Percentiles rank a stretch among this genome's conserved stretches.
Evolutionary conservation across 2,888 invertebrate species (phyloP).

Genomic region (Ophion costatus): DNA sequence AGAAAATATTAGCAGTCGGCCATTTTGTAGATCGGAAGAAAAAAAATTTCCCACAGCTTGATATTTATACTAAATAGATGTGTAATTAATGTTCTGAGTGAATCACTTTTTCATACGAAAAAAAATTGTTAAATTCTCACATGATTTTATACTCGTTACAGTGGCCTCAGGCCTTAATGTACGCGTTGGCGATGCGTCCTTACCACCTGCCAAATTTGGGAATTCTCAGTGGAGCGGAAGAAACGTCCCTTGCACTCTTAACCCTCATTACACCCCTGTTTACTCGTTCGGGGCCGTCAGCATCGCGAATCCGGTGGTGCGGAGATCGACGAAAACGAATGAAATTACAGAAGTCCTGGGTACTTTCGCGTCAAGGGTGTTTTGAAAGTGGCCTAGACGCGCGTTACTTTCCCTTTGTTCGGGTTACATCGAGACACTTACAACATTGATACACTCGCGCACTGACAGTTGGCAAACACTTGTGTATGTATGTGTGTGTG

Average conservation of each 20-base stretch:
- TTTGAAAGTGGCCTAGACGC: constrained; percentile 23
- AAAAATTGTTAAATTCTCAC: too few relatives aligned
- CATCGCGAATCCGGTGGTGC: background rate
- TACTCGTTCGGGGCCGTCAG: background rate
- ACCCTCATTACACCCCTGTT: background rate
- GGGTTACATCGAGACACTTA: background rate
- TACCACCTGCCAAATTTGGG: background rate
- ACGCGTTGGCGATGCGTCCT: too few relatives aligned
- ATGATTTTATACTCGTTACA: too few relatives aligned
- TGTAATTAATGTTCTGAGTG: too few relatives aligned
- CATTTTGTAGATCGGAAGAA: too few relatives aligned
- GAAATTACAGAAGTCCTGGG: constrained; percentile 7
- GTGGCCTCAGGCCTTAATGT: too few relatives aligned
- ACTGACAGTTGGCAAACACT: constrained; percentile 5
- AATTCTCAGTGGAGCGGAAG: background rate
- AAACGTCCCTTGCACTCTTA: background rate
- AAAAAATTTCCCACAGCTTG: too few relatives aligned
- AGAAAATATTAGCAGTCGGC: too few relatives aligned
- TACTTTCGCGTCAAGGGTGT: constrained; percentile 33
- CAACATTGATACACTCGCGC: background rate
- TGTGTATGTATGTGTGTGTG: constrained; percentile 3
- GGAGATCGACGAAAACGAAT: constrained; percentile 2
- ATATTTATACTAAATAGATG: too few relatives aligned
- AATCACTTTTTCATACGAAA: too few relatives aligned
- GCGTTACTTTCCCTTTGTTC: constrained; percentile 10